Evolutionary conservation across 2,113 vertebrate species (phyloP), one percentile per base, ranked within the genome.

Genomic region (Dipodomys merriami): DNA sequence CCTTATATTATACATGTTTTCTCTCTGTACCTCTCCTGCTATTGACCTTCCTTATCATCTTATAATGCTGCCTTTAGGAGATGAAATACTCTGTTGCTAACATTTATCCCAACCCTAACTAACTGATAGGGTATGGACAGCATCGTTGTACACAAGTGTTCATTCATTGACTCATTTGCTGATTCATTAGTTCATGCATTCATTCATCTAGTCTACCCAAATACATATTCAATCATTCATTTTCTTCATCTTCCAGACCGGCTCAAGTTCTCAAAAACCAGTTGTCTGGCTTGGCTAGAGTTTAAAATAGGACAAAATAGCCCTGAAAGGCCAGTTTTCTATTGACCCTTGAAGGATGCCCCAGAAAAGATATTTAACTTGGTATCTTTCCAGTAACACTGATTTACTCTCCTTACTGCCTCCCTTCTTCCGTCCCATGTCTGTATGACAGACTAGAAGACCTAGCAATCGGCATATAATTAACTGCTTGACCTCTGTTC

Each of bases 401-500:
- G 92, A 68, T 90, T 93, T 77, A 72, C 49, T 83, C 62, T 94
- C 77, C 79, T 78, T 87, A 25, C 80, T 85, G 69, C 12, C 65
- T 96, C 77, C 64, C 79, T 81, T 60, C 78, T 72, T 89, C 77
- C 35, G 22, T 18, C 87, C 39, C 60, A 30, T 29, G 76, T 65
- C 78, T 57, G n/a, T 81, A 29, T 86, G 91, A 90, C n/a, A 87
- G 73, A 86, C 89, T 88, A 57, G 57, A 67, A 93, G 72, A 83
- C 72, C 83, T 73, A 73, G 60, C 86, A 80, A 95, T 73, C 72
- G 57, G 46, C 82, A 83, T 93, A 78, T 57, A 92, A 96, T 95
- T 96, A 93, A 91, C 68, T 95, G 91, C 76, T 95, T 93, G 94
- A 94, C 87, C 91, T 88, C 91, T 95, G 71, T 81, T 91, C 44